Evolutionary conservation across 1,140 invertebrate genomes (phyloP).

Genomic region (Rhizoglyphus robini): DNA sequence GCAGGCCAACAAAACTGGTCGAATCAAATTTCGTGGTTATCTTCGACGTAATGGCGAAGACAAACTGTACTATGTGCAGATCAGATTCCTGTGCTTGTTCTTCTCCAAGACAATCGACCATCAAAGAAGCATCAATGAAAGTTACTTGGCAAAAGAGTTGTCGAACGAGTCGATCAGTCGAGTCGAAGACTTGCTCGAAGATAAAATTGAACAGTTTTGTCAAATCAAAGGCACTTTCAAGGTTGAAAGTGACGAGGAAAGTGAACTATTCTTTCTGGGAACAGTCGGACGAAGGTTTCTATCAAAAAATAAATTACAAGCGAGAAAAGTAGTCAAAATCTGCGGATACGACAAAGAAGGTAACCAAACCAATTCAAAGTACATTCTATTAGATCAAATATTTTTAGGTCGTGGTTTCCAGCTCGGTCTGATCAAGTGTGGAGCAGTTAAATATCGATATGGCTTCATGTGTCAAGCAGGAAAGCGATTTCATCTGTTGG

Average conservation of each 20-base stretch:
- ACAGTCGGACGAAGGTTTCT: neutral
- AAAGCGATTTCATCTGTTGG: neutral
- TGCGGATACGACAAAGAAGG: neutral
- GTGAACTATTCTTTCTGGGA: constrained; percentile 20
- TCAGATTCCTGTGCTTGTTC: constrained; percentile 4
- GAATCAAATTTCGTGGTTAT: constrained; percentile 12
- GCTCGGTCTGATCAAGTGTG: neutral
- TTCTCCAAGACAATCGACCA: neutral
- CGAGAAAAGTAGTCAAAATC: neutral
- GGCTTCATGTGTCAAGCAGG: neutral
- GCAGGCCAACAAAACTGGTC: neutral
- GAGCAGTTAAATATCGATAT: neutral
- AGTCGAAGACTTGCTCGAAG: neutral
- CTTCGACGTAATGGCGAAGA: neutral
- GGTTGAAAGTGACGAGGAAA: constrained; percentile 16
- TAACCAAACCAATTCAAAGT: too few relatives aligned
- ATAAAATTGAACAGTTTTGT: constrained; percentile 22
- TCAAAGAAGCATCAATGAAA: neutral
- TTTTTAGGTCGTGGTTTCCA: neutral
- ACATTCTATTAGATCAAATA: too few relatives aligned
- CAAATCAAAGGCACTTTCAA: constrained; percentile 21
- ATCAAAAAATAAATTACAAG: neutral
- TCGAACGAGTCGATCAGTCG: neutral
- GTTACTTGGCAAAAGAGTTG: constrained; percentile 13
- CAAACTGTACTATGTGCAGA: neutral